A percentile compares a stretch with the other conserved stretches of the same genome.
phyloP scores from a whole-genome alignment of 2,888 invertebrate genomes.

The Corythucha ciliata region DNA sequence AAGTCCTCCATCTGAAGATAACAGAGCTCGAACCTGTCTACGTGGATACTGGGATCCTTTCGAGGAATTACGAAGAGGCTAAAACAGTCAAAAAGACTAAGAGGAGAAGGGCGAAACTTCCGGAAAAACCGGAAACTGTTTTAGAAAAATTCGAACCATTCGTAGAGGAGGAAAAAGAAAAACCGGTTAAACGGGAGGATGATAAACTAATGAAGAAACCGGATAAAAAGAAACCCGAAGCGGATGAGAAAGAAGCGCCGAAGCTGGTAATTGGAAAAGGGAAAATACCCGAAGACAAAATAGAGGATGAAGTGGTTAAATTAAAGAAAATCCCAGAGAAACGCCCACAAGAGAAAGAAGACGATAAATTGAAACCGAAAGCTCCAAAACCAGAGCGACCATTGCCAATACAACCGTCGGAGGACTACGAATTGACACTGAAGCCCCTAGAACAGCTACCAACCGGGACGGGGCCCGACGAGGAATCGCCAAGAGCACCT shows the following conservation, averaged over 20 bases:
- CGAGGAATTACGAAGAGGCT: conserved; percentile 38
- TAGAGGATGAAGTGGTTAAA: conserved; percentile 45
- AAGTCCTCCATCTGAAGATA: conserved; percentile 39
- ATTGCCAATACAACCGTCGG: conserved; percentile 34
- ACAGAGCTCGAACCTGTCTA: conserved; percentile 38
- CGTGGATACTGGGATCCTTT: conserved; percentile 37
- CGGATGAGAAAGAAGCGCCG: conserved; percentile 43
- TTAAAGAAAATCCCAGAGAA: conserved; percentile 48
- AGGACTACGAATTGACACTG: conserved; percentile 34
- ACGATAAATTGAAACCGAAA: conserved; percentile 30
- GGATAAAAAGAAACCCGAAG: conserved; percentile 42
- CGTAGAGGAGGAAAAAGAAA: conserved; percentile 34
- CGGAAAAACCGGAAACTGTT: conserved; percentile 33
- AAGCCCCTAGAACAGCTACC: conserved; percentile 38
- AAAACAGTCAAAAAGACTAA: conserved; percentile 36
- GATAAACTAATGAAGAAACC: conserved; percentile 37
- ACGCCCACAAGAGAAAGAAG: conserved; percentile 24
- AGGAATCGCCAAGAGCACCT: conserved; percentile 15
- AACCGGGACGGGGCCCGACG: conserved; percentile 30
- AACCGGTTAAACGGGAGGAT: conserved; percentile 41
- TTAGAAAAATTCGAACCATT: conserved; percentile 35
- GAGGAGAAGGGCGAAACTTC: conserved; percentile 32
- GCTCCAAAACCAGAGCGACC: conserved; percentile 36
- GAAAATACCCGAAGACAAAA: conserved; percentile 41
- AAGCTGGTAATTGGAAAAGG: conserved; percentile 47